Conservation (phyloP, 2,888 invertebrate species). For the Nomada lathburiana region DNA sequence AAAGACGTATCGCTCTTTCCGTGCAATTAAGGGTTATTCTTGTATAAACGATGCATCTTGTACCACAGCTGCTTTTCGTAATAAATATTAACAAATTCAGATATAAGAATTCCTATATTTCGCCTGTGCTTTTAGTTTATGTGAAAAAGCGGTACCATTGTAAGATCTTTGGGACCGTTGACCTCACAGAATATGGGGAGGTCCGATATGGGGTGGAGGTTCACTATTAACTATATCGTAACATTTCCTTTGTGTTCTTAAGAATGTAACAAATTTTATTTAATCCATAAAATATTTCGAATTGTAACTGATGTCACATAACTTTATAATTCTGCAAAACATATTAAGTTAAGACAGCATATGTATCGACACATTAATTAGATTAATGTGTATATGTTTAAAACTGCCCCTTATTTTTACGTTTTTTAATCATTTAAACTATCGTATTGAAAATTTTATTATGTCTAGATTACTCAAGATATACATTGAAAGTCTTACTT, state of each 20-base stretch:
- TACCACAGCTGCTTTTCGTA: neutral
- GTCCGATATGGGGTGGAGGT: slow-evolving; percentile 20
- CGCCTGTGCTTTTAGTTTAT: slow-evolving; percentile 38
- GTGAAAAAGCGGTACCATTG: slow-evolving; percentile 21
- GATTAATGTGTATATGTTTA: too few species aligned
- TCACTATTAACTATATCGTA: slow-evolving; percentile 15
- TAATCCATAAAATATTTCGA: neutral
- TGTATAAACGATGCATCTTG: neutral
- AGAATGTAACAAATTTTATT: neutral
- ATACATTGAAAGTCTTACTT: too few species aligned
- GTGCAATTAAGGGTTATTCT: slow-evolving; percentile 48
- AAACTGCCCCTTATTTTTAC: too few species aligned
- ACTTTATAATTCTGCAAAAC: too few species aligned
- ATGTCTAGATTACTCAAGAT: too few species aligned
- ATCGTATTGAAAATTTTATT: too few species aligned
- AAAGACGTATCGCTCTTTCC: slow-evolving; percentile 25
- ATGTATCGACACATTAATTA: too few species aligned
- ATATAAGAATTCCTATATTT: neutral
- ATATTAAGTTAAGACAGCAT: too few species aligned
- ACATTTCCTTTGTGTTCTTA: neutral
- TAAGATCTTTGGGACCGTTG: slow-evolving; percentile 41
- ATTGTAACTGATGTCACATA: too few species aligned
- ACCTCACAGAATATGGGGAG: slow-evolving; percentile 5
- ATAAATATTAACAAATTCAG: neutral
- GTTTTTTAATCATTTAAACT: too few species aligned